These are phyloP conservation scores for Eupithecia exiguata DNA, from an alignment of 2,888 invertebrate species.

Conservation along the genomic window DNA sequence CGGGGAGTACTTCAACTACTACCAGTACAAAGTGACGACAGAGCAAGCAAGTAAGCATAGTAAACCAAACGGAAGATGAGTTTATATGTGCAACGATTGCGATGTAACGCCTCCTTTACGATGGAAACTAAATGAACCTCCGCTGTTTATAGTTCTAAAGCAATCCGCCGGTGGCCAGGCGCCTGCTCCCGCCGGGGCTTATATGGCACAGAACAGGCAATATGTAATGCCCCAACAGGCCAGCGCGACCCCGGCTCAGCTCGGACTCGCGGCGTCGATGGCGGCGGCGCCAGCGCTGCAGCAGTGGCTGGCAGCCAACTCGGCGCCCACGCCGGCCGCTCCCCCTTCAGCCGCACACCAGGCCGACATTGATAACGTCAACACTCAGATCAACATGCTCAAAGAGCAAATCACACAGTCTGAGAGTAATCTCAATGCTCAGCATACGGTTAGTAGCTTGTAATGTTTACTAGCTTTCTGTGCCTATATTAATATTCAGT, in stretches of 20 bases:
- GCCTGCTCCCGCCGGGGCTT: slow-evolving; percentile 81
- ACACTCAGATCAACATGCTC: slow-evolving; percentile 91
- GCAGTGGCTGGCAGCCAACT: slow-evolving; percentile 78
- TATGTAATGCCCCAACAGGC: slow-evolving; percentile 84
- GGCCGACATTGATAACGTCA: slow-evolving; percentile 83
- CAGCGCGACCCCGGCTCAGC: slow-evolving; percentile 82
- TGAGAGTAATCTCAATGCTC: slow-evolving; percentile 97
- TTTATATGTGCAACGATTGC: slow-evolving; percentile 75
- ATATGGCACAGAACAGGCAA: slow-evolving; percentile 84
- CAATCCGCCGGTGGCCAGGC: slow-evolving; percentile 85
- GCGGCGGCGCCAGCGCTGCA: slow-evolving; percentile 77
- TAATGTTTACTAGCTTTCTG: background rate
- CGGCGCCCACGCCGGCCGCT: slow-evolving; percentile 59
- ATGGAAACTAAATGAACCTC: slow-evolving; percentile 81
- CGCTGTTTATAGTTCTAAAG: slow-evolving; percentile 89
- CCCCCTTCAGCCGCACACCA: slow-evolving; percentile 50
- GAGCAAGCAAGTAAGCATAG: slow-evolving; percentile 95
- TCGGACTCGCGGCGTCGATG: slow-evolving; percentile 81
- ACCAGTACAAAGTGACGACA: slow-evolving; percentile 97
- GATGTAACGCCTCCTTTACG: slow-evolving; percentile 60
- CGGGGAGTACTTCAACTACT: slow-evolving; percentile 97
- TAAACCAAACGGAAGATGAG: slow-evolving; percentile 64
- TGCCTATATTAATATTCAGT: background rate
- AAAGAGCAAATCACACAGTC: slow-evolving; percentile 97
- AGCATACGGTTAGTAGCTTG: slow-evolving; percentile 90